Evolutionary conservation across 2,797 vertebrate species (phyloP).

Genomic region (Eleutherodactylus coqui): DNA sequence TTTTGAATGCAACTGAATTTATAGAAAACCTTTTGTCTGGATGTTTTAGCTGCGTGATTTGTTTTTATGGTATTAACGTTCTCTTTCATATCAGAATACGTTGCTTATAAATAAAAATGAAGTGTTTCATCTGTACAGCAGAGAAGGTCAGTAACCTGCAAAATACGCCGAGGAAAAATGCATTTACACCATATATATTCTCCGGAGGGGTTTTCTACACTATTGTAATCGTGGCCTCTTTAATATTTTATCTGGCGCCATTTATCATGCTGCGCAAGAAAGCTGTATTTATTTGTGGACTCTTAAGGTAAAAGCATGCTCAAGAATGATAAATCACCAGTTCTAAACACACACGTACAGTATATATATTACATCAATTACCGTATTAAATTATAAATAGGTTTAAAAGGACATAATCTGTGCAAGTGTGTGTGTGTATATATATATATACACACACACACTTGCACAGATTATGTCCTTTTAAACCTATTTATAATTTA

Average conservation of each 20-base stretch:
- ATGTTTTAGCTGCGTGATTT: not conserved
- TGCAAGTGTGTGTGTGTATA: no score
- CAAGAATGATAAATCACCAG: not conserved
- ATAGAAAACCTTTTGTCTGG: constrained; percentile 13
- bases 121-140: not conserved
- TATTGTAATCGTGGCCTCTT: not conserved
- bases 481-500: no score
- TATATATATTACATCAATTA: not conserved
- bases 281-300: not conserved
- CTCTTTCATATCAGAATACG: constrained; percentile 9
- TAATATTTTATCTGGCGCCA: not conserved
- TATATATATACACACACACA: no score
- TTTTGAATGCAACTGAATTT: constrained; percentile 1
- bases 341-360: not conserved
- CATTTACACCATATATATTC: not conserved
- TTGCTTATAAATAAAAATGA: not conserved
- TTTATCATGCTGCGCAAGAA: not conserved
- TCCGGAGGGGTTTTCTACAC: not conserved
- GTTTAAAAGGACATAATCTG: no score
- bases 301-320: not conserved
- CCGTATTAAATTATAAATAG: no score
- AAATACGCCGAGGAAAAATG: not conserved
- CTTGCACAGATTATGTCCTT: no score
- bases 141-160: constrained; percentile 1
- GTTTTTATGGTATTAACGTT: not conserved